A percentile compares a stretch with the other conserved stretches of the same genome.
phyloP scores from a whole-genome alignment of 2,888 invertebrate genomes.

The Drosophila greeni region DNA sequence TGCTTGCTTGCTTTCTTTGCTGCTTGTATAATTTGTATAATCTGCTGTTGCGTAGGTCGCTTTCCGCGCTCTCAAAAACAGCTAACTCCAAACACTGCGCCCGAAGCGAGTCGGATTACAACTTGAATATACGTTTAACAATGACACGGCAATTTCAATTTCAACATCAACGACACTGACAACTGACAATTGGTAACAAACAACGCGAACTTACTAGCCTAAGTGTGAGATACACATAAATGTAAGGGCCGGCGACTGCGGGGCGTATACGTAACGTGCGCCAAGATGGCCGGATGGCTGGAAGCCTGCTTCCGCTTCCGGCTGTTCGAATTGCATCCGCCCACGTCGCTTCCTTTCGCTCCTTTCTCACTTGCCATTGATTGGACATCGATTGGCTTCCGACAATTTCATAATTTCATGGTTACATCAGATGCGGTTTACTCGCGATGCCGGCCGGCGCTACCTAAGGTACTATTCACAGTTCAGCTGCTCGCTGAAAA shows the following conservation, averaged over 20 bases:
- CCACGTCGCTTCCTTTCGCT: neutral
- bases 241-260: neutral
- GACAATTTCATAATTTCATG: conserved; percentile 28
- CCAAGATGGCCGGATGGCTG: conserved; percentile 22
- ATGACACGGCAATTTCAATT: conserved; percentile 60
- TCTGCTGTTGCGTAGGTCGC: conserved; percentile 43
- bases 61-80: conserved; percentile 31
- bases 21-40: conserved; percentile 32
- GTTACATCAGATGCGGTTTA: conserved; percentile 24
- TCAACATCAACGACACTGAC: conserved; percentile 47
- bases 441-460: conserved; percentile 26
- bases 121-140: conserved; percentile 51
- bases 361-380: conserved; percentile 10
- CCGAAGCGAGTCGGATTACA: conserved; percentile 32
- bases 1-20: conserved; percentile 22
- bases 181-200: conserved; percentile 43
- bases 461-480: conserved; percentile 54
- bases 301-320: conserved; percentile 38
- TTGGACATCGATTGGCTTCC: conserved; percentile 11
- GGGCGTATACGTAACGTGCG: conserved; percentile 27
- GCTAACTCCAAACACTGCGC: conserved; percentile 43
- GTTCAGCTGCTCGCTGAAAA: conserved; percentile 40
- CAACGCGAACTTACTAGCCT: conserved; percentile 47
- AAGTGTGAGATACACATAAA: conserved; percentile 23
- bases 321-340: conserved; percentile 11